These are phyloP conservation scores for Glaucopsyche alexis DNA, from an alignment of 2,888 invertebrate genomes.

Conservation along the genomic window DNA sequence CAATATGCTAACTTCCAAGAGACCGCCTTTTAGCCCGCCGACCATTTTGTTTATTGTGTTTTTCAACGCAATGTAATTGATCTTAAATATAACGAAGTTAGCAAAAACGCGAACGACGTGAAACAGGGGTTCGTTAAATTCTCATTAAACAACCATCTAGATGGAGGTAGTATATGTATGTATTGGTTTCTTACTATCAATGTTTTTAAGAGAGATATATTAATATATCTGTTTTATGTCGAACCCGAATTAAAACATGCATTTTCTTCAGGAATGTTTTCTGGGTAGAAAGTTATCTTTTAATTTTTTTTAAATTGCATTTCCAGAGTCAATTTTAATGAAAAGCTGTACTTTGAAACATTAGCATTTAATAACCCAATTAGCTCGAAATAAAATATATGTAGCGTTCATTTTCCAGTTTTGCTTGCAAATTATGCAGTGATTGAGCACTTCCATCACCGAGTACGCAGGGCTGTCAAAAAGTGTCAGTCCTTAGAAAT, in stretches of 20 bases:
- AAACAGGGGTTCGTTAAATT: background rate
- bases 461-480: background rate
- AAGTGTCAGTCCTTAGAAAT: background rate
- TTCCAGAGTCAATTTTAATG: conserved; percentile 2
- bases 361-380: conserved; percentile 3
- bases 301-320: background rate
- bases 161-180: conserved; percentile 2
- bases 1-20: conserved; percentile 65
- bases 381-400: conserved; percentile 12
- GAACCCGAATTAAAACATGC: background rate
- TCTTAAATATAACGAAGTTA: conserved; percentile 19
- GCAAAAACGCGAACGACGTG: background rate
- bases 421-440: background rate
- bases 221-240: background rate
- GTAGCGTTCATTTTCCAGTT: background rate
- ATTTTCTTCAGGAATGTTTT: background rate
- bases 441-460: conserved; percentile 3
- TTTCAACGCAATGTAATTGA: conserved; percentile 24
- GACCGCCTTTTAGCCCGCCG: conserved; percentile 29
- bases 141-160: conserved; percentile 1
- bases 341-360: background rate
- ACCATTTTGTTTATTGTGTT: conserved; percentile 23
- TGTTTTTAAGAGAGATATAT: background rate
- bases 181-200: background rate
- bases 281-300: no score